These are phyloP conservation scores for Gymnarchus niloticus DNA, from an alignment of 2,113 vertebrate species.

Conservation along the genomic window DNA sequence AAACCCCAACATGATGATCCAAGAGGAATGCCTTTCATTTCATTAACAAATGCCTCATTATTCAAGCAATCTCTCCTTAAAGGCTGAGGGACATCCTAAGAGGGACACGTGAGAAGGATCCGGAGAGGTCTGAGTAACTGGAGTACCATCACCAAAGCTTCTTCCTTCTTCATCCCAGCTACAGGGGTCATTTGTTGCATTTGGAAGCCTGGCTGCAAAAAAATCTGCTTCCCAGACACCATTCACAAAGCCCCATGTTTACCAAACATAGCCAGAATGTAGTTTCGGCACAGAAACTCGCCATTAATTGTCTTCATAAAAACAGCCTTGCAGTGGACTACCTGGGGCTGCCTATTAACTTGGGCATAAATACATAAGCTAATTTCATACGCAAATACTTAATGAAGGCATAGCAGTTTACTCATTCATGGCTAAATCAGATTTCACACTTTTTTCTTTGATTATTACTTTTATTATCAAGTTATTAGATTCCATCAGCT, in stretches of 20 bases:
- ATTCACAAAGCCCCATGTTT: neutral
- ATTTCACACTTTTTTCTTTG: neutral
- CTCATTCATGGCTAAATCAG: neutral
- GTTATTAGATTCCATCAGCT: neutral
- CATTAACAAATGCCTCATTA: too few relatives aligned
- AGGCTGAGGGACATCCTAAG: too few relatives aligned
- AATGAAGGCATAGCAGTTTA: neutral
- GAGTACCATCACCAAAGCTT: too few relatives aligned
- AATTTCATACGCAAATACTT: neutral
- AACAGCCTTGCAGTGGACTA: neutral
- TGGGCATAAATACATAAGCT: neutral
- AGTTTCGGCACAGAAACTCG: neutral
- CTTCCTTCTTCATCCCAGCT: constrained; percentile 38
- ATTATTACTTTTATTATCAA: neutral
- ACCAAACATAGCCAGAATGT: neutral
- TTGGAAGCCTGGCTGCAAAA: constrained; percentile 27
- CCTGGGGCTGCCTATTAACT: neutral
- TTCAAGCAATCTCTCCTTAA: too few relatives aligned
- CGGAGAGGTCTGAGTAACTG: too few relatives aligned
- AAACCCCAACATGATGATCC: too few relatives aligned
- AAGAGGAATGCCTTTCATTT: too few relatives aligned
- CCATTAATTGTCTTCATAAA: neutral
- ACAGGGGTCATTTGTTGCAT: constrained; percentile 36
- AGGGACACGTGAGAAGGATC: too few relatives aligned
- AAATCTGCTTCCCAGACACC: neutral